Percentiles rank a stretch among this genome's conserved stretches.
These are phyloP conservation scores for Martes martes DNA, from an alignment of 2,113 vertebrate species.

Conservation along the genomic window DNA sequence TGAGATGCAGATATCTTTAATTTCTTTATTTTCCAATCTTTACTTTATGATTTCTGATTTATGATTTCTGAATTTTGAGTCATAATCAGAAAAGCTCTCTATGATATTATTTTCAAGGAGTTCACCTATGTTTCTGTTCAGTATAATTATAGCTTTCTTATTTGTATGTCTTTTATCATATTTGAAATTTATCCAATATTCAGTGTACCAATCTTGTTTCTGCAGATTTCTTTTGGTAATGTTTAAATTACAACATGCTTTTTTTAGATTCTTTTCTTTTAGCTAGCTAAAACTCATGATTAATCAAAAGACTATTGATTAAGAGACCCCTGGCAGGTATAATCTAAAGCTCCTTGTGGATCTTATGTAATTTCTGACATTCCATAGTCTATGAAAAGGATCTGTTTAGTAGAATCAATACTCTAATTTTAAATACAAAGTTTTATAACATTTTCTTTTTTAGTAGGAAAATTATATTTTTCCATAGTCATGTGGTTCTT, in stretches of 20 bases:
- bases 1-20: not conserved
- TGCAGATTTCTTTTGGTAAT: not conserved
- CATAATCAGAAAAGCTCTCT: not conserved
- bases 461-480: not conserved
- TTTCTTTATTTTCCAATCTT: not conserved
- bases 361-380: not conserved
- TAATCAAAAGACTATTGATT: not conserved
- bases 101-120: not conserved
- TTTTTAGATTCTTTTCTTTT: not conserved
- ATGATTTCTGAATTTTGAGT: not conserved
- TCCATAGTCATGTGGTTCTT: not conserved
- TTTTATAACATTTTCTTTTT: not conserved
- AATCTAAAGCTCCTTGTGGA: not conserved
- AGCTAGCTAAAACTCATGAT: not conserved
- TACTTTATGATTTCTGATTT: not conserved
- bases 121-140: not conserved
- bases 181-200: not conserved
- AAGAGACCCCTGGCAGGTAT: not conserved
- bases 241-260: not conserved
- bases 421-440: constrained; percentile 16
- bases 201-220: not conserved
- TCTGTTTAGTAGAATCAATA: not conserved
- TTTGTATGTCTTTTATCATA: not conserved
- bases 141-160: not conserved
- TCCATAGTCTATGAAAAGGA: not conserved